Evolutionary conservation across 2,113 vertebrate species (phyloP).

Genomic region (Platysteira castanea): DNA sequence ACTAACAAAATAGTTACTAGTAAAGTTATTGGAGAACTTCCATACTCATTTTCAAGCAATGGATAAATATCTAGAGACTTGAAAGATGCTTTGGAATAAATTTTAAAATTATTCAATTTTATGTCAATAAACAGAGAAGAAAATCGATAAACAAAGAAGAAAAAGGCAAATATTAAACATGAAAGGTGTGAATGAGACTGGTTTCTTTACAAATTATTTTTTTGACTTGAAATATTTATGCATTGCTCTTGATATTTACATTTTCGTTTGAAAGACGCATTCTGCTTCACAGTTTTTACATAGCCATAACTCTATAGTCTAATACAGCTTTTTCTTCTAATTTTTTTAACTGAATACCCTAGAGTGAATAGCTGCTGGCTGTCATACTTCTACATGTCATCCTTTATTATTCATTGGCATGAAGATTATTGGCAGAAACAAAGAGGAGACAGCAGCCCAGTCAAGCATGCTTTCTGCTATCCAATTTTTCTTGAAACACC

Average conservation of each 20-base stretch:
- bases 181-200: not conserved
- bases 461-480: not conserved
- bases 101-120: not conserved
- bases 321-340: not conserved
- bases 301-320: not conserved
- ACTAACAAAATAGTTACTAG: not conserved
- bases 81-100: not conserved
- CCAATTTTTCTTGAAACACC: not conserved
- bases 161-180: not conserved
- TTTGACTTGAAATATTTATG: not conserved
- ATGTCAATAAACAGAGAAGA: not conserved
- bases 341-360: not conserved
- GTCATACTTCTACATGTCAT: not conserved
- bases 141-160: not conserved
- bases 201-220: not conserved
- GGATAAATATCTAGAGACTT: not conserved
- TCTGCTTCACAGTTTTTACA: not conserved
- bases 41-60: not conserved
- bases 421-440: not conserved
- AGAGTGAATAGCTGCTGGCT: not conserved
- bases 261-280: not conserved
- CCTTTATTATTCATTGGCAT: not conserved
- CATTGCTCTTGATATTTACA: not conserved
- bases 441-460: not conserved
- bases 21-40: not conserved